Evolutionary conservation across 2,888 invertebrate species (phyloP).

Genomic region (Tachystola acroxantha): DNA sequence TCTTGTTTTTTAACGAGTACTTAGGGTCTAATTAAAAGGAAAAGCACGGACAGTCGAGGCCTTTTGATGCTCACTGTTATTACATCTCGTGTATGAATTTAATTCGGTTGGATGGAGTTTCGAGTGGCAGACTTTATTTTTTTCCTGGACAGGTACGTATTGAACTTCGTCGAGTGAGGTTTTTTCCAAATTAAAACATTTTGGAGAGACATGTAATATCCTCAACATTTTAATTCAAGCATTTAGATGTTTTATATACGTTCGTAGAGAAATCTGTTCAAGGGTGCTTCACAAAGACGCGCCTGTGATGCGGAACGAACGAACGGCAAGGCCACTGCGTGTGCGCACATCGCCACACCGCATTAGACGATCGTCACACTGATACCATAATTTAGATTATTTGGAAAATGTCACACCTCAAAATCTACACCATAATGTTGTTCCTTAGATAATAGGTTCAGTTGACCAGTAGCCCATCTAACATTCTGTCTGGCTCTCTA

Average conservation of each 20-base stretch:
- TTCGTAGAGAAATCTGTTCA: not conserved
- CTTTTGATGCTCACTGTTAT: conserved; percentile 75
- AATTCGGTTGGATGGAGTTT: conserved; percentile 69
- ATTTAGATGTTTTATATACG: not conserved
- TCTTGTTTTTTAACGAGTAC: conserved; percentile 77
- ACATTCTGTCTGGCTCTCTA: no score
- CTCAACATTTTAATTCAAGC: not conserved
- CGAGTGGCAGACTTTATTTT: conserved; percentile 53
- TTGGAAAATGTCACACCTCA: not conserved
- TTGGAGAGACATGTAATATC: conserved; percentile 9
- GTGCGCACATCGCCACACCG: conserved; percentile 31
- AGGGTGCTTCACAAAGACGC: conserved; percentile 11
- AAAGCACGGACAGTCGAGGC: conserved; percentile 70
- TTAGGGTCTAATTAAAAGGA: conserved; percentile 78
- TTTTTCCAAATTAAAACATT: conserved; percentile 30
- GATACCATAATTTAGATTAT: conserved; percentile 1
- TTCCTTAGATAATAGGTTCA: no score
- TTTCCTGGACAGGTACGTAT: conserved; percentile 37
- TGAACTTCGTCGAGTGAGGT: conserved; percentile 47
- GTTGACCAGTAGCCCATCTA: no score
- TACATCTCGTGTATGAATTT: conserved; percentile 73
- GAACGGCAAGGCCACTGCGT: conserved; percentile 20
- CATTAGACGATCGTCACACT: conserved; percentile 23
- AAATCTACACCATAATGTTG: no score
- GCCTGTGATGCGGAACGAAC: conserved; percentile 14